phyloP scores from a whole-genome alignment of 2,888 invertebrate species.

The Calameuta idolon region DNA sequence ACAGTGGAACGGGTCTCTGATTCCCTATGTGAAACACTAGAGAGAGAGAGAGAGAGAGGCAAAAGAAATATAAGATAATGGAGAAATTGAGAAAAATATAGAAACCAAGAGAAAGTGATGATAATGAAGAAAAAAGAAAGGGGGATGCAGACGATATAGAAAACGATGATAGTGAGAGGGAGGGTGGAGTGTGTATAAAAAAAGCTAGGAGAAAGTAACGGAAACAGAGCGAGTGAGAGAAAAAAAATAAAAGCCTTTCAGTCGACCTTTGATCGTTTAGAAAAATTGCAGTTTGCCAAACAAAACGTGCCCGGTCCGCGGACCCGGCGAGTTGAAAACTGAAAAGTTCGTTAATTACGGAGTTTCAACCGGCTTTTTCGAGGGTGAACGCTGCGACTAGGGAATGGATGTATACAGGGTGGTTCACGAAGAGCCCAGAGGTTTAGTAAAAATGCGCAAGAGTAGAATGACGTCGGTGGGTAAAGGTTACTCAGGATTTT shows the following conservation, averaged over 20 bases:
- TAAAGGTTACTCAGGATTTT: not conserved
- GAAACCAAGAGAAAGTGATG: not conserved
- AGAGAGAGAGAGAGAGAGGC: not conserved
- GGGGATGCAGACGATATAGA: not conserved
- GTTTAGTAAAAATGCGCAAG: slow-evolving; percentile 18
- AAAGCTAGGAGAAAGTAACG: slow-evolving; percentile 12
- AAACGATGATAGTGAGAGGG: not conserved
- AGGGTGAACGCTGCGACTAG: not conserved
- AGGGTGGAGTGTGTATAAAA: slow-evolving; percentile 16
- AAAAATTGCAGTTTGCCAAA: slow-evolving; percentile 49
- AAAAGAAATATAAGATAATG: not conserved
- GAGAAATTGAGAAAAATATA: not conserved
- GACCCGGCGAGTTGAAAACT: slow-evolving; percentile 40
- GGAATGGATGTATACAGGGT: not conserved
- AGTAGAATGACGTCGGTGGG: not conserved
- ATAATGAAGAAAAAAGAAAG: not conserved
- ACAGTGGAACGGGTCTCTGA: not conserved
- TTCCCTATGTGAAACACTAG: not conserved
- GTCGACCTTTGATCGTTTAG: slow-evolving; percentile 46
- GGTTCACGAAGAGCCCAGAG: slow-evolving; percentile 15
- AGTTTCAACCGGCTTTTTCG: slow-evolving; percentile 40
- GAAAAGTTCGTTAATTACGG: slow-evolving; percentile 55
- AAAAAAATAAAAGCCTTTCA: slow-evolving; percentile 20
- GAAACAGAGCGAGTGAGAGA: slow-evolving; percentile 28
- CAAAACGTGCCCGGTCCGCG: slow-evolving; percentile 33